A percentile compares a stretch with the other conserved stretches of the same genome.
Conservation (phyloP, 1,140 invertebrate species). For the Tetragnatha versicolor region DNA sequence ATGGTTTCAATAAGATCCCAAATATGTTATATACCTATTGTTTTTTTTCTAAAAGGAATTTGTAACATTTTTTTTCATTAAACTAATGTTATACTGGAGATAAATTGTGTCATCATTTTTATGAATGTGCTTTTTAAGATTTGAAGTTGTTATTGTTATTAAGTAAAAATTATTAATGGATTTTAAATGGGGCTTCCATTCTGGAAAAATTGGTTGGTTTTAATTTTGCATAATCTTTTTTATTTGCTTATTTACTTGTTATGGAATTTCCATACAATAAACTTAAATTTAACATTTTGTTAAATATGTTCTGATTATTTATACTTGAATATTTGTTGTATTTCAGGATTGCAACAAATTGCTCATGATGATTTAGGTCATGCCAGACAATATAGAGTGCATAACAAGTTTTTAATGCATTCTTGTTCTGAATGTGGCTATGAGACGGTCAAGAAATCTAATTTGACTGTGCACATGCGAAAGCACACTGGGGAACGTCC, state of each 20-base stretch:
- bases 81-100: too few relatives aligned
- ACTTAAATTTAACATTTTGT: background rate
- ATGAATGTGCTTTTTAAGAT: background rate
- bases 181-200: too few relatives aligned
- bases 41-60: too few relatives aligned
- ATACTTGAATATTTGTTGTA: background rate
- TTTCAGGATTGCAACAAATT: background rate
- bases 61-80: too few relatives aligned
- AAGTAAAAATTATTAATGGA: background rate
- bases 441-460: background rate
- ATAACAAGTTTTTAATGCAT: slow-evolving; percentile 10
- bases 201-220: too few relatives aligned
- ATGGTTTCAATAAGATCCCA: too few relatives aligned
- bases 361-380: background rate
- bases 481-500: slow-evolving; percentile 59
- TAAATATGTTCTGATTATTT: background rate
- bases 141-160: background rate
- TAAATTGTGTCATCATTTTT: background rate
- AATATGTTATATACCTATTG: too few relatives aligned
- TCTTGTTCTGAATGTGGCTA: slow-evolving; percentile 53
- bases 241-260: background rate
- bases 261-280: background rate
- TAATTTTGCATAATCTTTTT: background rate
- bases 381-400: background rate
- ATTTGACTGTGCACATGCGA: slow-evolving; percentile 2